Evolutionary conservation across 2,797 vertebrate species (phyloP).

Genomic region (Tragopan temminckii): DNA sequence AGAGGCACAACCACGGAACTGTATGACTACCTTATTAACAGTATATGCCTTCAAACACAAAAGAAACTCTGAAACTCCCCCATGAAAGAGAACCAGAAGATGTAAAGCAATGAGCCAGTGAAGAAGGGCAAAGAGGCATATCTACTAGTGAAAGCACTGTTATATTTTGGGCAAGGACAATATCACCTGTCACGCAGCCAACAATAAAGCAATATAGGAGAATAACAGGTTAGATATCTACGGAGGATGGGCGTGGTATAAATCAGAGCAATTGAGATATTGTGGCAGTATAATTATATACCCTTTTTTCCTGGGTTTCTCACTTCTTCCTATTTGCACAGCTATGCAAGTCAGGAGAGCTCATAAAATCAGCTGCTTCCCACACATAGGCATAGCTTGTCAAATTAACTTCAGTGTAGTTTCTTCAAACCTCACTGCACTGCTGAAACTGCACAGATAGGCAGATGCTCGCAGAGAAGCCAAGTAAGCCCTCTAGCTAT

Average conservation of each 20-base stretch:
- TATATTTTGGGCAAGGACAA: not conserved
- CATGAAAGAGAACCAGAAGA: not conserved
- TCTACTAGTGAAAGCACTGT: not conserved
- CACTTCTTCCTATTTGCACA: not conserved
- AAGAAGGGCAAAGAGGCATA: rapidly evolving
- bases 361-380: not conserved
- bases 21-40: not conserved
- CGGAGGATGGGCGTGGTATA: not conserved
- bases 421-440: not conserved
- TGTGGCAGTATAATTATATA: not conserved
- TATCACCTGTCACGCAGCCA: not conserved
- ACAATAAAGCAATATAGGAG: not conserved
- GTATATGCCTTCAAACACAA: not conserved
- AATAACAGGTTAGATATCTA: not conserved
- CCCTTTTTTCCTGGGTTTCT: not conserved
- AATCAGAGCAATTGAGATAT: not conserved
- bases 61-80: not conserved
- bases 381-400: not conserved
- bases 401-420: not conserved
- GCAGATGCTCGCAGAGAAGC: not conserved
- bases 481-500: no score
- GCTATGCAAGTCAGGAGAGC: not conserved
- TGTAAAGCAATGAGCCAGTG: not conserved
- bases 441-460: not conserved
- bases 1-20: not conserved